These are phyloP conservation scores for Fistularia commersonii DNA, from an alignment of 2,797 vertebrate species.

Conservation along the genomic window DNA sequence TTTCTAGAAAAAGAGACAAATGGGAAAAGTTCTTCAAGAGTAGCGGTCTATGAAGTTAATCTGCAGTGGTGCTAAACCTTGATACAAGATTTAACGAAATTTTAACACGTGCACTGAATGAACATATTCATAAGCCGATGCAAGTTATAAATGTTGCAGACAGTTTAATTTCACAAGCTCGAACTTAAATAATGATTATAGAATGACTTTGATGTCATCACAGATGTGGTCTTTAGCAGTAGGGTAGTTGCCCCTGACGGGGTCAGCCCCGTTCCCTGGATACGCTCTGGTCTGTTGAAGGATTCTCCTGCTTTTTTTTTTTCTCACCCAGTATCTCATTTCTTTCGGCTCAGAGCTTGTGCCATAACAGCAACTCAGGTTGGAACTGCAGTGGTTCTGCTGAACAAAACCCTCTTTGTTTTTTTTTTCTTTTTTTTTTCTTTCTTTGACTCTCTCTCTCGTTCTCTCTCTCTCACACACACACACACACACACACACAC, in stretches of 20 bases:
- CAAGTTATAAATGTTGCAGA: too few species aligned
- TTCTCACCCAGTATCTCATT: constrained; percentile 54
- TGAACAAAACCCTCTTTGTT: constrained; percentile 66
- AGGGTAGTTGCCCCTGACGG: constrained; percentile 44
- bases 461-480: constrained; percentile 44
- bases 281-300: constrained; percentile 46
- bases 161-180: neutral
- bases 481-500: too few species aligned
- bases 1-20: constrained; percentile 13
- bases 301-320: constrained; percentile 34
- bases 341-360: constrained; percentile 56
- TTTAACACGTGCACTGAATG: too few species aligned
- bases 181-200: constrained; percentile 2
- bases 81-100: constrained; percentile 6
- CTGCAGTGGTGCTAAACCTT: constrained; percentile 13
- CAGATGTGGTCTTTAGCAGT: constrained; percentile 14
- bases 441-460: constrained; percentile 43
- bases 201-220: constrained; percentile 15
- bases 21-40: constrained; percentile 28
- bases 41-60: constrained; percentile 11
- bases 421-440: constrained; percentile 18
- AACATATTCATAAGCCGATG: too few species aligned
- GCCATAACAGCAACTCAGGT: constrained; percentile 58
- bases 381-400: constrained; percentile 52
- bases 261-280: constrained; percentile 55